These are phyloP conservation scores for Pollenia amentaria DNA, from an alignment of 2,888 invertebrate species.

Conservation along the genomic window DNA sequence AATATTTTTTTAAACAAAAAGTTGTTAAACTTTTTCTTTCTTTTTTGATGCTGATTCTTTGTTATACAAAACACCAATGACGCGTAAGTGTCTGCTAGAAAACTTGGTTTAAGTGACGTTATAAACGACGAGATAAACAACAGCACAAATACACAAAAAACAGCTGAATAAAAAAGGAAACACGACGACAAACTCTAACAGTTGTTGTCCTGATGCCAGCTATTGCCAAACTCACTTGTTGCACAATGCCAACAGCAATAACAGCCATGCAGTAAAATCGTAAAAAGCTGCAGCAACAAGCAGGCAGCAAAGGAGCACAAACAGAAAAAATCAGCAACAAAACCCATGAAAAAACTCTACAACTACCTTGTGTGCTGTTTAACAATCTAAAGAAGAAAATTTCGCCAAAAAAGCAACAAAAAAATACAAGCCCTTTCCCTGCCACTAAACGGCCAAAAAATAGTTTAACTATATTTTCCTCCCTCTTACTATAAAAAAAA, in stretches of 20 bases:
- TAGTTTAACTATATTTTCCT: constrained; percentile 31
- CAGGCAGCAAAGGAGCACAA: constrained; percentile 31
- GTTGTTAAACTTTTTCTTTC: constrained; percentile 53
- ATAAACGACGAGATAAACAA: constrained; percentile 25
- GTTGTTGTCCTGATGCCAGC: constrained; percentile 83
- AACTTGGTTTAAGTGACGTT: constrained; percentile 51
- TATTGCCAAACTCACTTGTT: constrained; percentile 85
- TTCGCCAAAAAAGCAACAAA: constrained; percentile 81
- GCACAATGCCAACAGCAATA: constrained; percentile 82
- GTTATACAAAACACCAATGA: constrained; percentile 60
- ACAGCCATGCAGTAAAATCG: constrained; percentile 58
- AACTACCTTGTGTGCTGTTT: constrained; percentile 26
- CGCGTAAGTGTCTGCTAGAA: constrained; percentile 67
- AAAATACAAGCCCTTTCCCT: not conserved
- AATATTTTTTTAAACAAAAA: constrained; percentile 59
- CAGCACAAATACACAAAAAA: constrained; percentile 31
- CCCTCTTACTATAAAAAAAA: not conserved
- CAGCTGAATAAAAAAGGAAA: constrained; percentile 65
- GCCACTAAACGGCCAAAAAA: constrained; percentile 65
- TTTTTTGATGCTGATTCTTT: constrained; percentile 29
- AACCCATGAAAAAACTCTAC: not conserved
- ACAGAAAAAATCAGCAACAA: constrained; percentile 21
- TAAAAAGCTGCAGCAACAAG: constrained; percentile 39
- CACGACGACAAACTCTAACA: constrained; percentile 69
- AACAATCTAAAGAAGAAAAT: constrained; percentile 58